A percentile compares a stretch with the other conserved stretches of the same genome.
Evolutionary conservation across 2,797 vertebrate species (phyloP).

Genomic region (Percopsis omiscomaycus): DNA sequence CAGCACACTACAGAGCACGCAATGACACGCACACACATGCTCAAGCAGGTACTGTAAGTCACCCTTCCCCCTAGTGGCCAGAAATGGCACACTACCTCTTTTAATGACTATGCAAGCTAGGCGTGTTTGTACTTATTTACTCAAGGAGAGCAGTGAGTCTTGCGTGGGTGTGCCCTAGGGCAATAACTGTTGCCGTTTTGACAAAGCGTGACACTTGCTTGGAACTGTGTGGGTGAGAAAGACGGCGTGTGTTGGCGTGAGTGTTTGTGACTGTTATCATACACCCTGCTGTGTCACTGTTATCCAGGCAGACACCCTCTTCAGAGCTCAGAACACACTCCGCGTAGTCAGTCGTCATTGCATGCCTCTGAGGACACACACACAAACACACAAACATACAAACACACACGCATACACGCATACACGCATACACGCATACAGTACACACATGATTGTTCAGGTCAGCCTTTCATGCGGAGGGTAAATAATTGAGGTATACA

Average conservation of each 20-base stretch:
- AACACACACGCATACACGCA: slow-evolving; percentile 13
- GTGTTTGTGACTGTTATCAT: slow-evolving; percentile 40
- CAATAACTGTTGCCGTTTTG: slow-evolving; percentile 38
- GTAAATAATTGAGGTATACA: slow-evolving; percentile 4
- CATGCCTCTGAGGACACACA: slow-evolving; percentile 46
- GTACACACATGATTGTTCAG: slow-evolving; percentile 29
- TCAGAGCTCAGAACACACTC: slow-evolving; percentile 64
- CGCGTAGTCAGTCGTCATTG: slow-evolving; percentile 36
- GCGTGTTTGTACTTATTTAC: slow-evolving; percentile 25
- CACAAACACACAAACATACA: slow-evolving; percentile 8
- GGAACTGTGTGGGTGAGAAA: slow-evolving; percentile 34
- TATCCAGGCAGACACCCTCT: slow-evolving; percentile 63
- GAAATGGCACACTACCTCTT: too few relatives aligned
- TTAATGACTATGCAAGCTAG: slow-evolving; percentile 5
- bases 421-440: slow-evolving; percentile 21
- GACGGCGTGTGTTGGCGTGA: slow-evolving; percentile 10
- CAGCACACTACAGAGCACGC: too few relatives aligned
- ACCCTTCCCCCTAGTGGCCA: too few relatives aligned
- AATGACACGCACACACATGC: too few relatives aligned
- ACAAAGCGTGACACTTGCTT: slow-evolving; percentile 44
- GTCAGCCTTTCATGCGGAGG: slow-evolving; percentile 45
- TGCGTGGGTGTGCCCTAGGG: slow-evolving; percentile 19
- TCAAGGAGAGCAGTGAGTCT: slow-evolving; percentile 29
- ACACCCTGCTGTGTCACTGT: slow-evolving; percentile 40
- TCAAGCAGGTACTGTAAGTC: too few relatives aligned